phyloP scores from a whole-genome alignment of 1,140 invertebrate genomes.

The Drosophila yakuba region DNA sequence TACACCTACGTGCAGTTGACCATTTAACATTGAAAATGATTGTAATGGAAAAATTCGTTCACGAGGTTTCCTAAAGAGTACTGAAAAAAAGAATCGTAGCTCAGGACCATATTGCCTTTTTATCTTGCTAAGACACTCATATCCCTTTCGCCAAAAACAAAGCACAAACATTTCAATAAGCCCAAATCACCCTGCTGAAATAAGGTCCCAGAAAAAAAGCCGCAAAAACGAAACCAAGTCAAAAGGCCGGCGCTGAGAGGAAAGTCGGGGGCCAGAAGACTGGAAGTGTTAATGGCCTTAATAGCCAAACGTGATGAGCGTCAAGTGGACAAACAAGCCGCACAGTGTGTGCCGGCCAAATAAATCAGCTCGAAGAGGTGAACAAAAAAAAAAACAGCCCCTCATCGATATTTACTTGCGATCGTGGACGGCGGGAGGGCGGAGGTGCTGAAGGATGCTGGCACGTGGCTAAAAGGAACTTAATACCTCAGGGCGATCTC shows the following conservation, averaged over 20 bases:
- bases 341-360: conserved; percentile 34
- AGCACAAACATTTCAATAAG: conserved; percentile 32
- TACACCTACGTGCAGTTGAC: neutral
- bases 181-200: conserved; percentile 11
- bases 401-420: conserved; percentile 44
- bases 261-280: conserved; percentile 14
- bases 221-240: conserved; percentile 52
- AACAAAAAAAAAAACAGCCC: conserved; percentile 31
- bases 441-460: conserved; percentile 41
- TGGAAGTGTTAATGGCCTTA: conserved; percentile 72
- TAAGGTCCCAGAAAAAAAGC: conserved; percentile 13
- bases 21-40: no score
- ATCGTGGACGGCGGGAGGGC: conserved; percentile 23
- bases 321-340: conserved; percentile 59
- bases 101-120: conserved; percentile 1
- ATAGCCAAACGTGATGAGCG: conserved; percentile 66
- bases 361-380: conserved; percentile 32
- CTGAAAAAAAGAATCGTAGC: neutral
- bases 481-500: conserved; percentile 60
- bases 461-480: conserved; percentile 61
- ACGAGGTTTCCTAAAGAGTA: neutral
- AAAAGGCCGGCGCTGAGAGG: conserved; percentile 18
- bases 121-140: conserved; percentile 2
- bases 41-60: no score
- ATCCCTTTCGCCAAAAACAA: conserved; percentile 10